A percentile compares a stretch with the other conserved stretches of the same genome.
These are phyloP conservation scores for Kryptolebias marmoratus DNA, from an alignment of 2,113 vertebrate species.

Conservation along the genomic window DNA sequence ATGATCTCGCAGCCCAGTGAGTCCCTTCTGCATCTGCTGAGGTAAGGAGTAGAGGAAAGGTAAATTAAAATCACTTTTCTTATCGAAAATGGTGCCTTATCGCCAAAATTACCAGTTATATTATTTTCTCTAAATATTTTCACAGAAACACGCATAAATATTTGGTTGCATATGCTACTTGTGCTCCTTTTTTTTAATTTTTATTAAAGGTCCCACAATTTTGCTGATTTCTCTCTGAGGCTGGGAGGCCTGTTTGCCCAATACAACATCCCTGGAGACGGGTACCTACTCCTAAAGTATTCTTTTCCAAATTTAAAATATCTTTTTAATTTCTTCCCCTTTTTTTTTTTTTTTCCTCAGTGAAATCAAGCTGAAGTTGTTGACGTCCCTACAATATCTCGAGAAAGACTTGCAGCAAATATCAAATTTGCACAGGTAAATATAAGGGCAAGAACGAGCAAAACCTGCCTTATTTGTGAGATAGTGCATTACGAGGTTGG, in stretches of 20 bases:
- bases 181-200: background rate
- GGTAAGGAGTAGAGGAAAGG: slow-evolving; percentile 67
- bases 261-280: slow-evolving; percentile 84
- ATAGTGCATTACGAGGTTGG: too few species aligned
- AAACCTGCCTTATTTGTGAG: background rate
- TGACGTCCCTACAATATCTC: slow-evolving; percentile 79
- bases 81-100: background rate
- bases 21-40: slow-evolving; percentile 80
- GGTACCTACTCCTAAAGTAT: slow-evolving; percentile 59
- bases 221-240: slow-evolving; percentile 80
- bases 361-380: slow-evolving; percentile 80
- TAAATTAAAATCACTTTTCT: slow-evolving; percentile 4
- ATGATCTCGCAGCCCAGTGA: slow-evolving; percentile 77
- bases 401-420: slow-evolving; percentile 83
- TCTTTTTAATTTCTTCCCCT: background rate
- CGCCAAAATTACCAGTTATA: background rate
- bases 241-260: slow-evolving; percentile 77
- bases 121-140: background rate
- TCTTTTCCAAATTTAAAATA: background rate
- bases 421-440: slow-evolving; percentile 79
- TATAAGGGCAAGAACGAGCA: background rate
- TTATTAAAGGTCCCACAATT: slow-evolving; percentile 79
- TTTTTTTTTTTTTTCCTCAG: slow-evolving; percentile 55
- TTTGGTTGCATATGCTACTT: slow-evolving; percentile 4
- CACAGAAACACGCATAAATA: background rate